These are phyloP conservation scores for Meandrina meandrites DNA, from an alignment of 92 coral and sea anemone species.

Conservation along the genomic window DNA sequence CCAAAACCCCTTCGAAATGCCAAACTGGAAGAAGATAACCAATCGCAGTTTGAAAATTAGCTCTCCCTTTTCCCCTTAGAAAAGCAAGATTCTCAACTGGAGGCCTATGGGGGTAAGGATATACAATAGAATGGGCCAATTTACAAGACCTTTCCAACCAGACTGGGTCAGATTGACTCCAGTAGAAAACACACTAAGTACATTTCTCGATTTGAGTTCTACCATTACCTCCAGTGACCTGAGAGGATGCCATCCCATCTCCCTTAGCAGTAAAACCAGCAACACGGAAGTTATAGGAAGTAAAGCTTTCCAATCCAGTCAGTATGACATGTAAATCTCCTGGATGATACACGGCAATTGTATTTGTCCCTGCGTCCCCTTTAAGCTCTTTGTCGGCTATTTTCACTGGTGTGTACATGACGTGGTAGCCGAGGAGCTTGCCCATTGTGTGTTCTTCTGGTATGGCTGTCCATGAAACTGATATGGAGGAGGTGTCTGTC, in stretches of 20 bases:
- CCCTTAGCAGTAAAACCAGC: slow-evolving; percentile 21
- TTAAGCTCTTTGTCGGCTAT: neutral
- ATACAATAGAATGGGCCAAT: too few species aligned
- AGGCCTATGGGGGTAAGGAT: too few species aligned
- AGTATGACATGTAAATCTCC: neutral
- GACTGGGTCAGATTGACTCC: too few species aligned
- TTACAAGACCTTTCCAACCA: too few species aligned
- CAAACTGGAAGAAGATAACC: too few species aligned
- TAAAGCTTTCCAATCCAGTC: neutral
- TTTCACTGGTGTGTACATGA: slow-evolving; percentile 30
- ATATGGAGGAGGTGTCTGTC: neutral
- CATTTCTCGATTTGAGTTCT: too few species aligned
- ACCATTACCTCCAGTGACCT: neutral
- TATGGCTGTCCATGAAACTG: slow-evolving; percentile 58
- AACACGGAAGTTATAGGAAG: neutral
- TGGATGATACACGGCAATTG: slow-evolving; percentile 3
- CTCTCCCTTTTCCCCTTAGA: too few species aligned
- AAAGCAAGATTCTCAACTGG: too few species aligned
- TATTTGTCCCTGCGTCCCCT: neutral
- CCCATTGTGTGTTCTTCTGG: slow-evolving; percentile 53
- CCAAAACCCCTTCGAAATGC: too few species aligned
- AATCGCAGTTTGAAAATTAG: too few species aligned
- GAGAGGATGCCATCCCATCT: neutral
- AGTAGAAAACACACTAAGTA: too few species aligned
- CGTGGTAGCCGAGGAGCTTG: slow-evolving; percentile 45